Conservation (phyloP, 2,797 vertebrate genomes). For the Phrynocephalus forsythii region DNA sequence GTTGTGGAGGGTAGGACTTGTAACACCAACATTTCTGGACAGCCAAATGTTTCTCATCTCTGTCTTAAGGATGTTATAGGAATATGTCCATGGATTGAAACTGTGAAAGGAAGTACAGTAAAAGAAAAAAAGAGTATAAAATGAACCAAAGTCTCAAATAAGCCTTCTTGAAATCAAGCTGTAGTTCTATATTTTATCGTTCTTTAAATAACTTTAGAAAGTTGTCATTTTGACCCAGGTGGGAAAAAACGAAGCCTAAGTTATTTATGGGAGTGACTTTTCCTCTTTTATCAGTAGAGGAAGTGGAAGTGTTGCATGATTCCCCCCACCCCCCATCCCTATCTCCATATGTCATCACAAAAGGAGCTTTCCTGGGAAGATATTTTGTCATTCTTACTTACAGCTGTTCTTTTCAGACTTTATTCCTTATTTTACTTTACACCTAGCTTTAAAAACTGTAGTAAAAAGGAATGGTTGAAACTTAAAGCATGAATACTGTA, state of each 20-base stretch:
- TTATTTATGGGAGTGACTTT: not conserved
- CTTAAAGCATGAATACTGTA: not conserved
- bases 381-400: not conserved
- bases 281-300: not conserved
- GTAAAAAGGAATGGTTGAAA: not conserved
- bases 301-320: not conserved
- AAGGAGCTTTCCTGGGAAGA: not conserved
- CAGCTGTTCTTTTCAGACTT: not conserved
- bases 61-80: not conserved
- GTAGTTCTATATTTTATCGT: not conserved
- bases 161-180: not conserved
- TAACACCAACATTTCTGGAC: too few relatives aligned
- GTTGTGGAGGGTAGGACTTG: too few relatives aligned
- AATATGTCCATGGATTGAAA: not conserved
- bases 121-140: not conserved
- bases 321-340: too few relatives aligned
- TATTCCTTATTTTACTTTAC: not conserved
- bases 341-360: not conserved
- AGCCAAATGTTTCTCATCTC: too few relatives aligned
- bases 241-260: not conserved
- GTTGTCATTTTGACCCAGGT: not conserved
- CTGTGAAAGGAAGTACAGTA: not conserved
- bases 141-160: not conserved
- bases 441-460: not conserved
- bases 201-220: not conserved